These are phyloP conservation scores for Diglossa brunneiventris DNA, from an alignment of 2,113 vertebrate genomes.

Conservation along the genomic window DNA sequence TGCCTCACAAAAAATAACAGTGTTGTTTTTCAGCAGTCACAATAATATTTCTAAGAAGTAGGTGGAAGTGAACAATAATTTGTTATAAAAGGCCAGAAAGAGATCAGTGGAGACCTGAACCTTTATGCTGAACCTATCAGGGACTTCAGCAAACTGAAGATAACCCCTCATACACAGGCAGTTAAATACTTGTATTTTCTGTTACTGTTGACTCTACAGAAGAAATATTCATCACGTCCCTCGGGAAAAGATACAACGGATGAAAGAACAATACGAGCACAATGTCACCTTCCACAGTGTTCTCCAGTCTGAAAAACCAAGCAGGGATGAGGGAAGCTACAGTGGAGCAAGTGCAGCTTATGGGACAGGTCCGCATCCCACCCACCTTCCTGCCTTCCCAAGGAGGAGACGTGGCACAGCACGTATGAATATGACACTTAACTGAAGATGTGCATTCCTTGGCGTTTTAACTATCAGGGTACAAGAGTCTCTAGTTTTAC, in stretches of 20 bases:
- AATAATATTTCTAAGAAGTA: background rate
- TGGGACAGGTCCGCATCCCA: background rate
- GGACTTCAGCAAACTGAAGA: background rate
- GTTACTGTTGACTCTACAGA: conserved; percentile 48
- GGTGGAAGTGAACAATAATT: background rate
- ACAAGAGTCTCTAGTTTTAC: background rate
- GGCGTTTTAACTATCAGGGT: conserved; percentile 11
- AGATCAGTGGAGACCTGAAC: background rate
- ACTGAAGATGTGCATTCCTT: background rate
- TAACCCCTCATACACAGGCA: background rate
- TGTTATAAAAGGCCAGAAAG: background rate
- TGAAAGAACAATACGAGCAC: conserved; percentile 79
- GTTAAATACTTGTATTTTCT: conserved; percentile 16
- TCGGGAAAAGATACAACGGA: conserved; percentile 74
- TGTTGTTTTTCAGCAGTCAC: background rate
- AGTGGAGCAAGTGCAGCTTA: background rate
- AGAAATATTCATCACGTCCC: conserved; percentile 75
- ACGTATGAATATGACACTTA: background rate
- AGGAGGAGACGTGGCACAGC: background rate
- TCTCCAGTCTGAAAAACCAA: conserved; percentile 70
- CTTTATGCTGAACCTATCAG: background rate
- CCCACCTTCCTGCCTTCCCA: background rate
- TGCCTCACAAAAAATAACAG: background rate
- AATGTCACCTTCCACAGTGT: conserved; percentile 76
- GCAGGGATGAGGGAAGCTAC: conserved; percentile 6